Evolutionary conservation across 2,888 invertebrate species (phyloP).

Genomic region (Cremastobaeus sp.): DNA sequence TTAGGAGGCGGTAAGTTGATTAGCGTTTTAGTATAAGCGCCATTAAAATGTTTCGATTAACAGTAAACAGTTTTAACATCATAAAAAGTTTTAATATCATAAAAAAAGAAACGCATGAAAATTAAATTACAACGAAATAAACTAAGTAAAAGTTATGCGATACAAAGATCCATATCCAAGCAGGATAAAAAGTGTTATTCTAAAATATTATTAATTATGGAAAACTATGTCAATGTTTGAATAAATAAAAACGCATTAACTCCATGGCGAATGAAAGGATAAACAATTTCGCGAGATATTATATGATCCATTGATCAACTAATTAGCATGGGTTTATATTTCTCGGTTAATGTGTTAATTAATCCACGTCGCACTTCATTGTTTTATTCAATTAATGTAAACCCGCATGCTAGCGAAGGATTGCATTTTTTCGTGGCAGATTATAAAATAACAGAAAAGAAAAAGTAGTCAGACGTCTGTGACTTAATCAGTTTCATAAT

Average conservation of each 20-base stretch:
- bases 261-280: constrained; percentile 7
- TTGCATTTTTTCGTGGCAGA: no score
- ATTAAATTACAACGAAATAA: no score
- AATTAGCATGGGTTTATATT: not conserved
- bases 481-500: constrained; percentile 40
- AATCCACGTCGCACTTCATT: not conserved
- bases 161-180: not conserved
- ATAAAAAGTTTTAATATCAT: no score
- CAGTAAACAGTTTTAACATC: no score
- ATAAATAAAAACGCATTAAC: constrained; percentile 31
- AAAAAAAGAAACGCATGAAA: no score
- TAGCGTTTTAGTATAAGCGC: no score
- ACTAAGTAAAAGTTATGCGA: no score
- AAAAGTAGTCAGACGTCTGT: constrained; percentile 11
- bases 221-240: constrained; percentile 46
- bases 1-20: no score
- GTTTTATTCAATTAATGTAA: not conserved
- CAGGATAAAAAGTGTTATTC: constrained; percentile 10
- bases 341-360: not conserved
- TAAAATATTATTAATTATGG: constrained; percentile 26
- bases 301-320: not conserved
- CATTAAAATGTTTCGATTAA: no score
- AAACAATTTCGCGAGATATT: no score
- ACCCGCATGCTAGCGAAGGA: not conserved
- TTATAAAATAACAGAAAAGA: constrained; percentile 6